A percentile compares a stretch with the other conserved stretches of the same genome.
These are phyloP conservation scores for Sinotaia quadrata DNA, from an alignment of 2,888 invertebrate species.

Conservation along the genomic window DNA sequence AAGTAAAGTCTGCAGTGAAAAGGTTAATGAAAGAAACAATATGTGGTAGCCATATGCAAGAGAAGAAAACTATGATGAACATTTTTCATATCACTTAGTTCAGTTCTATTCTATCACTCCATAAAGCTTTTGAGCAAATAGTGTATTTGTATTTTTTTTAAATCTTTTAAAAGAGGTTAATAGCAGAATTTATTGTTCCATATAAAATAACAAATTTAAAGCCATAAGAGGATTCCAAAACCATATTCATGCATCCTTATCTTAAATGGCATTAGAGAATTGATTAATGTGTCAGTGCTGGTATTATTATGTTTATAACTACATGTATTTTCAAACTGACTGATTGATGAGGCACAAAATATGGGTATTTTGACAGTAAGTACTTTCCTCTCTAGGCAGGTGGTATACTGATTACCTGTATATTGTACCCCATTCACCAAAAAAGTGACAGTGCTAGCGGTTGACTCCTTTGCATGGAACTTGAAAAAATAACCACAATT, in stretches of 20 bases:
- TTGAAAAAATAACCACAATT: slow-evolving; percentile 62
- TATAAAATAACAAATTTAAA: background rate
- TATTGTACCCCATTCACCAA: slow-evolving; percentile 54
- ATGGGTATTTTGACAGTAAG: no score
- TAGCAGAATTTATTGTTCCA: background rate
- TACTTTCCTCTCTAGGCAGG: no score
- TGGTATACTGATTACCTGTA: slow-evolving; percentile 42
- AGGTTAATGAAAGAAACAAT: background rate
- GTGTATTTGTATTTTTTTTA: background rate
- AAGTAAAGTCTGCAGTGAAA: background rate
- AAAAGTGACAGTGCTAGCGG: slow-evolving; percentile 46
- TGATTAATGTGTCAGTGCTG: no score
- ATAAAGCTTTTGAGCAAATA: background rate
- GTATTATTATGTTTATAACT: no score
- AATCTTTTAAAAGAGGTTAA: background rate
- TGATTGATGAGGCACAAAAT: no score
- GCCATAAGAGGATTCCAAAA: no score
- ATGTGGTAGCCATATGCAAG: background rate
- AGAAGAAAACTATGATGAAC: background rate
- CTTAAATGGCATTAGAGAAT: no score
- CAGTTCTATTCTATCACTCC: no score
- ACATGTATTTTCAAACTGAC: no score
- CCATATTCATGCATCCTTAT: no score
- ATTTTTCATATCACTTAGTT: no score
- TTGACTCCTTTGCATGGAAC: slow-evolving; percentile 44